Evolutionary conservation across 2,797 vertebrate species (phyloP), one percentile per base, ranked within the genome.

Genomic region (Yasuhikotakia modesta): DNA sequence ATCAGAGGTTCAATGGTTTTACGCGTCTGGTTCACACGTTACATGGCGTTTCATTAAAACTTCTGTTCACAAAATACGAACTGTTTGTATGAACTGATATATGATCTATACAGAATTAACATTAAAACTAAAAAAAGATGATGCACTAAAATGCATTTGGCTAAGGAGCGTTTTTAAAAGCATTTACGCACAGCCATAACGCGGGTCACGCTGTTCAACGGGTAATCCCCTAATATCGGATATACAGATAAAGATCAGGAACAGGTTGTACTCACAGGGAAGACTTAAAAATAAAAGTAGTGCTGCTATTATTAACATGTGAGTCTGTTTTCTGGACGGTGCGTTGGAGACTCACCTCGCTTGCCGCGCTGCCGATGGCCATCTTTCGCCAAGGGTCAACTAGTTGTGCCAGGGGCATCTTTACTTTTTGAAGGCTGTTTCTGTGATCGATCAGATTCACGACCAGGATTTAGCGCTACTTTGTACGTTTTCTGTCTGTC

Each of bases 361-460:
- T 95, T 79, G 93, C 88, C 22, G 93, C 87, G 80, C 91, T 94
- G 86, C 94, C 95, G 88, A 98, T 90, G 85, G 96, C 94, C 96
- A 97, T 95, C 93, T 98, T 99, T 92, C 96, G 94, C 97, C 97
- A 99, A 79, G 96, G 97, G 90, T 98, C 96, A 48, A 94, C 96
- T 92, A 99, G 89, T 94, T 98, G 97, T 87, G 97, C 97, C 91
- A 99, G 94, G 82, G 97, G 96, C 96, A 98, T 98, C 92, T 95
- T 91, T 81, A 81, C 69, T 65, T 86, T 85, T 85, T 85, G 87
- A 13, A 61, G 30, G 21, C 64, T 30, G 10, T 22, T 35, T 76
- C 46, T 27, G 70, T 77, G 68, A 58, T 48, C 11, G 50, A 76
- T n/a, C 55, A 24, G 55, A 43, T 24, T 52, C 39, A 50, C 58